Percentiles rank a stretch among this genome's conserved stretches.
Evolutionary conservation across 1,140 invertebrate species (phyloP).

Genomic region (Pachyrhynchus sulphureomaculatus): DNA sequence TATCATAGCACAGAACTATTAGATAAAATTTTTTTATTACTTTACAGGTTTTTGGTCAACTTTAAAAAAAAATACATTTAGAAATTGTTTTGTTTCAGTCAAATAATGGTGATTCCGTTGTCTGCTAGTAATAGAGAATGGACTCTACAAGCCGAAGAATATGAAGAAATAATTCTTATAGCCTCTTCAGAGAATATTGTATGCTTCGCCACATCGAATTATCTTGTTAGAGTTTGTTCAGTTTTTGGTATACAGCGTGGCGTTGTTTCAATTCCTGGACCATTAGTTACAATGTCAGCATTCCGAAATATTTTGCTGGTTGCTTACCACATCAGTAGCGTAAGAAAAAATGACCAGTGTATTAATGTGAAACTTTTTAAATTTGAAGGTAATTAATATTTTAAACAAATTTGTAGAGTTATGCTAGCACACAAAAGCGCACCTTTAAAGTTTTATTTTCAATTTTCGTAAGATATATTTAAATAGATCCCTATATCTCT

Average conservation of each 20-base stretch:
- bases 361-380: constrained; percentile 58
- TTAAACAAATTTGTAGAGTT: constrained; percentile 44
- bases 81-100: constrained; percentile 37
- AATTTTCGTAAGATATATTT: too few relatives aligned
- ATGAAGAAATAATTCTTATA: constrained; percentile 74
- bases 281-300: constrained; percentile 64
- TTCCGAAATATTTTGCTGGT: constrained; percentile 71
- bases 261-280: constrained; percentile 72
- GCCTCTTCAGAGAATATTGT: constrained; percentile 72
- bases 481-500: too few relatives aligned
- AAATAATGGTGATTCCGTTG: constrained; percentile 60
- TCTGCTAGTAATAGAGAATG: constrained; percentile 86
- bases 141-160: constrained; percentile 72
- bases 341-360: constrained; percentile 57
- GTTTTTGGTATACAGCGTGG: constrained; percentile 84
- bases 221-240: constrained; percentile 80
- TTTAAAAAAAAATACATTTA: too few relatives aligned
- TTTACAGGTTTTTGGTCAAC: too few relatives aligned
- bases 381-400: constrained; percentile 39
- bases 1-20: too few relatives aligned
- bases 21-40: too few relatives aligned
- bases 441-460: too few relatives aligned
- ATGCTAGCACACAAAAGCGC: too few relatives aligned
- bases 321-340: constrained; percentile 69
- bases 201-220: constrained; percentile 72